phyloP scores from a whole-genome alignment of 1,140 invertebrate genomes.

The Leptinotarsa undecemlineata region DNA sequence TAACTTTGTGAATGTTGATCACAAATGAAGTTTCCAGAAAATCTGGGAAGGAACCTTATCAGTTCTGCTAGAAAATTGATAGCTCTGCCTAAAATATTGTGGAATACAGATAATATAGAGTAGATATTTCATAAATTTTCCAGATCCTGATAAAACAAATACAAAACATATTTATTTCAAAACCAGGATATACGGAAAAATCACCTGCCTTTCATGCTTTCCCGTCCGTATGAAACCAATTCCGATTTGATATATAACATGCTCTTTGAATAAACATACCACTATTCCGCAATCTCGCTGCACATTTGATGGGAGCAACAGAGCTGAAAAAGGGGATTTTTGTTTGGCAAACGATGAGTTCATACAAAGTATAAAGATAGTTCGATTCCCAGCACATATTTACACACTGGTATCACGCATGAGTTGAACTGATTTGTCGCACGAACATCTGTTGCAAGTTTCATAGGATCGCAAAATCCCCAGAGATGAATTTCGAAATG shows the following conservation, averaged over 20 bases:
- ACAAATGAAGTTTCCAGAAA: no score
- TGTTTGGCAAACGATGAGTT: neutral
- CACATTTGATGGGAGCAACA: neutral
- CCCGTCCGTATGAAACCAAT: neutral
- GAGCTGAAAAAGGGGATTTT: neutral
- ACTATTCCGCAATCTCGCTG: neutral
- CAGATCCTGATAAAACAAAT: no score
- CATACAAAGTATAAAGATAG: neutral
- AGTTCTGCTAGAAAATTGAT: no score
- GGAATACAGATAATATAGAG: no score
- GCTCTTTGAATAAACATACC: neutral
- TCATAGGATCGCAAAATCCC: neutral
- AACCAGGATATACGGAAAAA: no score
- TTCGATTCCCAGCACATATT: neutral
- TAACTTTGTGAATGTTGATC: no score
- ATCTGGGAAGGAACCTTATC: no score
- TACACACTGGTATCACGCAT: constrained; percentile 1
- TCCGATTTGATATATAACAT: neutral
- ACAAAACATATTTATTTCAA: no score
- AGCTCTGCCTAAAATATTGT: no score
- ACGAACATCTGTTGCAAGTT: constrained; percentile 1
- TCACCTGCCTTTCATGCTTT: neutral
- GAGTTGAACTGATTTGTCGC: neutral
- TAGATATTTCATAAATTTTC: no score
- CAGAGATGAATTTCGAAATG: neutral